A percentile compares a stretch with the other conserved stretches of the same genome.
Evolutionary conservation across 2,113 vertebrate species (phyloP).

Genomic region (Taxidea taxus): DNA sequence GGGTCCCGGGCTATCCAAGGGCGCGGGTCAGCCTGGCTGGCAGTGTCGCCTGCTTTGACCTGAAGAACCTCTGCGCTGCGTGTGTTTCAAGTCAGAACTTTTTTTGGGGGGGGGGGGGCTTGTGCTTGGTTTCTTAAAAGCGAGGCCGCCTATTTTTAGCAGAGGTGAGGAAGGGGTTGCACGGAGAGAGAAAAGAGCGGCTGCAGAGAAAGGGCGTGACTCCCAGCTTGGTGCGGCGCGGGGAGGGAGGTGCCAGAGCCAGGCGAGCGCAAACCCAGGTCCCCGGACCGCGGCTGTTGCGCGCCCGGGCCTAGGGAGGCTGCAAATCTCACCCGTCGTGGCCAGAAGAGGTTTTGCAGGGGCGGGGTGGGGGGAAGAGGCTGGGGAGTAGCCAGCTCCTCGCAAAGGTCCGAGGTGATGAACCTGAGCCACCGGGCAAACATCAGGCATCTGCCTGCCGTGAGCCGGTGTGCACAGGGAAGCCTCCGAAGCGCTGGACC

Average conservation of each 20-base stretch:
- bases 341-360: slow-evolving; percentile 7
- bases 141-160: background rate
- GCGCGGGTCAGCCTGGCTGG: background rate
- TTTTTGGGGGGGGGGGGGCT: background rate
- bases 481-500: background rate
- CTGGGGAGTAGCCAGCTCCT: background rate
- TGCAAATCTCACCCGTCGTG: background rate
- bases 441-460: background rate
- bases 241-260: background rate
- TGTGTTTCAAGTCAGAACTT: slow-evolving; percentile 18
- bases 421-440: background rate
- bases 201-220: background rate
- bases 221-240: background rate
- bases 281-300: background rate
- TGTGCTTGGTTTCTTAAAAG: background rate
- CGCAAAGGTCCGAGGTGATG: background rate
- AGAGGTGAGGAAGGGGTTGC: background rate
- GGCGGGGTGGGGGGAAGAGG: background rate
- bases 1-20: background rate
- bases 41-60: background rate
- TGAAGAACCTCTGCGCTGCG: background rate
- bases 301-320: background rate
- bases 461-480: too few relatives aligned
- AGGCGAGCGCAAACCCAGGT: background rate
- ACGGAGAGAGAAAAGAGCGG: background rate